Evolutionary conservation across 2,113 vertebrate species (phyloP), one percentile per base, ranked within the genome.

Genomic region (Semnornis frantzii): DNA sequence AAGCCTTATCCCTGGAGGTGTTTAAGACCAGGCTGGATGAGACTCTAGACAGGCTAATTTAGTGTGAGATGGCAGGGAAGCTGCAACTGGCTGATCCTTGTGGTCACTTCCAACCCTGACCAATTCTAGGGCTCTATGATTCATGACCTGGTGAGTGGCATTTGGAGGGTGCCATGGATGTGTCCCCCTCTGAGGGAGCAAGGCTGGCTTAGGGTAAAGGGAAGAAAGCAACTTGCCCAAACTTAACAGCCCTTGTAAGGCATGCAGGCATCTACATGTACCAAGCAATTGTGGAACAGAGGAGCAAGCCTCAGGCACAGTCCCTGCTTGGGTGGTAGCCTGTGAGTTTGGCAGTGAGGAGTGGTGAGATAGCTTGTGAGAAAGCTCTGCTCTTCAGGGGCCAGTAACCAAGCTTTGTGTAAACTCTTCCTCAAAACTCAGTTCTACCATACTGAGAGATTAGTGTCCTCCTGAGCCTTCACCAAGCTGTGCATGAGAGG

Each of bases 261-360:
- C 19, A 44, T 0, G 0, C 72, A 83, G 72, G 58, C 17, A 72
- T 63, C 65, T 81, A 64, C 76, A n/a, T 18, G 79, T 58, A 83
- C 33, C 80, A 64, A 74, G 57, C 16, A 74, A 74, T 7, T 64
- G 75, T 37, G 72, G 79, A 90, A 54, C 15, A 80, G 70, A 71
- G 85, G 73, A 78, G 73, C 15, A 71, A 93, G 76, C 93, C 76
- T 81, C 48, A 62, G 90, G 88, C 92, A 88, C 42, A 71, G 13
- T 48, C 58, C 62, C 65, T 92, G 17, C 63, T 60, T 96, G 82
- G 79, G 82, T 91, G 79, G 85, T 8, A 88, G 68, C 42, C 54
- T 83, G 57, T 74, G 69, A 92, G 62, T 88, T 93, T 90, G 85
- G 37, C 76, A 86, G 52, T 81, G 54, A 75, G 39, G 72, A 77